Percentiles rank a stretch among this genome's conserved stretches.
Evolutionary conservation across 2,797 vertebrate species (phyloP).

Genomic region (Sciurus carolinensis): DNA sequence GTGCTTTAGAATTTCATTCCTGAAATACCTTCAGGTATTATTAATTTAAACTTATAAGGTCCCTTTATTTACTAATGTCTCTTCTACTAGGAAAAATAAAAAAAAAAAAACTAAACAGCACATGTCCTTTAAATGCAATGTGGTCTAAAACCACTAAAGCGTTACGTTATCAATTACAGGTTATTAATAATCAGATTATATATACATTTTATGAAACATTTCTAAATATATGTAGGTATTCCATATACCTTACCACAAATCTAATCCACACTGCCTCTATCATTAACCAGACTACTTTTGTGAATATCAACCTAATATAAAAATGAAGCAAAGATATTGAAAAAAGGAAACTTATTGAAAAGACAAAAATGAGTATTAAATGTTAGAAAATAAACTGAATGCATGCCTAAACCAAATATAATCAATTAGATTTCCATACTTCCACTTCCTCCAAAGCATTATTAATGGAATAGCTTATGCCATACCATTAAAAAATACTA

Average conservation of each 20-base stretch:
- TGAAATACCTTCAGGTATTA: not conserved
- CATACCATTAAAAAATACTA: constrained; percentile 37
- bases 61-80: constrained; percentile 54
- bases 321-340: constrained; percentile 18
- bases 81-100: not conserved
- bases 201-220: constrained; percentile 4
- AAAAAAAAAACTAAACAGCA: not conserved
- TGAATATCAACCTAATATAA: constrained; percentile 58
- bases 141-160: constrained; percentile 32
- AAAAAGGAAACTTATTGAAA: constrained; percentile 56
- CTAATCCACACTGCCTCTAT: constrained; percentile 5
- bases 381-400: constrained; percentile 53
- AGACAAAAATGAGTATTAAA: not conserved
- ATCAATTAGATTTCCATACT: constrained; percentile 42
- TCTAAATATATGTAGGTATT: constrained; percentile 1
- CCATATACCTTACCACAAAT: not conserved
- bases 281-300: constrained; percentile 32
- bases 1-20: constrained; percentile 57
- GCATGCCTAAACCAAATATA: not conserved
- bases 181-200: constrained; percentile 45
- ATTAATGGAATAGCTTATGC: constrained; percentile 7
- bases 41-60: constrained; percentile 16
- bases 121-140: constrained; percentile 36
- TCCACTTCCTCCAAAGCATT: constrained; percentile 36
- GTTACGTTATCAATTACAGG: constrained; percentile 9